These are phyloP conservation scores for Aegithalos caudatus DNA, from an alignment of 2,113 vertebrate species.

Conservation along the genomic window DNA sequence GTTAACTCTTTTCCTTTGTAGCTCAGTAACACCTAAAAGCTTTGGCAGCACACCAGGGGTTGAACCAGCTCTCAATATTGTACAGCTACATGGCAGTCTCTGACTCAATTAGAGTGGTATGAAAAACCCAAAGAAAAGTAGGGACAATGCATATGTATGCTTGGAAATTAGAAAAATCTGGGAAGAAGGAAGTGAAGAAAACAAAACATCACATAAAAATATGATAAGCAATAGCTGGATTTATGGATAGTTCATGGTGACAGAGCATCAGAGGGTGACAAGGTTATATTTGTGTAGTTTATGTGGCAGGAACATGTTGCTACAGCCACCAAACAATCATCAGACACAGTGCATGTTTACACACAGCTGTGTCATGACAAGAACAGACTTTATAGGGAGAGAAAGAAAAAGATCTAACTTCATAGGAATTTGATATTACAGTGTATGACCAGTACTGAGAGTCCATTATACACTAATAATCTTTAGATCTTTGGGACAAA, in stretches of 20 bases:
- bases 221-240: neutral
- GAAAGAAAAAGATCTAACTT: neutral
- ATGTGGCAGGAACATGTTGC: neutral
- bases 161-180: neutral
- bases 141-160: neutral
- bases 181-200: neutral
- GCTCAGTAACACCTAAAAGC: conserved; percentile 1
- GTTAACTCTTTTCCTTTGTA: conserved; percentile 5
- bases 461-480: neutral
- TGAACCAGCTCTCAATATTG: neutral
- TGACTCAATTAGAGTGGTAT: neutral
- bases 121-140: neutral
- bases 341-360: neutral
- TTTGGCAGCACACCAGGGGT: neutral
- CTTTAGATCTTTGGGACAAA: neutral
- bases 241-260: neutral
- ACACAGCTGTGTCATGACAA: neutral
- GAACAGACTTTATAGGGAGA: neutral
- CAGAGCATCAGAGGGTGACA: neutral
- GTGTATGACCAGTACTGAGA: neutral
- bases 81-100: neutral
- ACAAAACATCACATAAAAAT: neutral
- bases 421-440: neutral
- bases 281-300: neutral
- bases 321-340: neutral